Conservation (phyloP, 1,140 invertebrate genomes). For the Eciton burchellii region DNA sequence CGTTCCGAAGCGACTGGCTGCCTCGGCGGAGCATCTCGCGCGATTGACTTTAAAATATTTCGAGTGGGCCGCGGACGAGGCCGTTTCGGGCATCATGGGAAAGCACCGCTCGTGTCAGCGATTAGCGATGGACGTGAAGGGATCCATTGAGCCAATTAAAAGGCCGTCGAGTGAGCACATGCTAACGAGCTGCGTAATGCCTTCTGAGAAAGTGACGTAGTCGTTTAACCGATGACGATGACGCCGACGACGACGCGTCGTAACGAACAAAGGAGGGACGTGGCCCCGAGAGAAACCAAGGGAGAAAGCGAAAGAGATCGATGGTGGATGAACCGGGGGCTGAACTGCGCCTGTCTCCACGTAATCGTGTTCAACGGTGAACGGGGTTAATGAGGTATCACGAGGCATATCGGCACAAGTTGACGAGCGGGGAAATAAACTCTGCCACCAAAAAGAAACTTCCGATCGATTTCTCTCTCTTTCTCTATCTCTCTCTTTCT, state of each 20-base stretch:
- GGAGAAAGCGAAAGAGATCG: constrained; percentile 27
- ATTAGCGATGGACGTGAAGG: constrained; percentile 67
- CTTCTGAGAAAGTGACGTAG: constrained; percentile 74
- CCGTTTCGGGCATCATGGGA: background rate
- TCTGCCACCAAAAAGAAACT: constrained; percentile 58
- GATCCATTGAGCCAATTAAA: constrained; percentile 76
- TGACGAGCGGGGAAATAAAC: constrained; percentile 50
- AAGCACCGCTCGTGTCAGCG: constrained; percentile 47
- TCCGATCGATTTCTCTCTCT: constrained; percentile 69
- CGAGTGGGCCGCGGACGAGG: background rate
- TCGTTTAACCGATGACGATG: constrained; percentile 51
- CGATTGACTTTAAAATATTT: constrained; percentile 11
- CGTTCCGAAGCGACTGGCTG: background rate
- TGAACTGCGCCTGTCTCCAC: too few species aligned
- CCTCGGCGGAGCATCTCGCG: background rate
- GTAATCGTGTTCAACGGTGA: constrained; percentile 59
- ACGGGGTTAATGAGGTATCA: constrained; percentile 78
- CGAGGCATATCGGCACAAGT: constrained; percentile 34
- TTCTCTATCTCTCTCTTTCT: too few species aligned
- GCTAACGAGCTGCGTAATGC: constrained; percentile 71
- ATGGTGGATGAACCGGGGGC: constrained; percentile 32
- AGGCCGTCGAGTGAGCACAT: constrained; percentile 53
- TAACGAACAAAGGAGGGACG: constrained; percentile 53
- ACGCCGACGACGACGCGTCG: constrained; percentile 44
- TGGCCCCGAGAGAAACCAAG: background rate